These are phyloP conservation scores for Mellivora capensis DNA, from an alignment of 2,113 vertebrate species.

Conservation along the genomic window DNA sequence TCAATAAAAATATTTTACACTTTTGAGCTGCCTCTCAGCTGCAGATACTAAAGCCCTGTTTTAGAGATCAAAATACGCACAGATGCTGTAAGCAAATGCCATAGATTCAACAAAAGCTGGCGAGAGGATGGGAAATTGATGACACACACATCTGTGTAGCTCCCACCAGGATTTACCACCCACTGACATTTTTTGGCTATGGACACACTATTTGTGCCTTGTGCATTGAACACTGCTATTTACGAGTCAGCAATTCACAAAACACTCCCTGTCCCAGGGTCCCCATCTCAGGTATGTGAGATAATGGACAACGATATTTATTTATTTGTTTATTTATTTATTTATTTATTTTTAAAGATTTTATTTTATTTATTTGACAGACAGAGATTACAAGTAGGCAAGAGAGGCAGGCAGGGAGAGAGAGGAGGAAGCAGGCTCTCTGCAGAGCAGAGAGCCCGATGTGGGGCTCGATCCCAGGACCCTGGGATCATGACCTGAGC, in stretches of 20 bases:
- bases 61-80: conserved; percentile 46
- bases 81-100: conserved; percentile 30
- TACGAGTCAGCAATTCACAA: neutral
- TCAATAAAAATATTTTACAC: conserved; percentile 42
- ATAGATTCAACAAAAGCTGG: conserved; percentile 11
- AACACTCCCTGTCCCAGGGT: neutral
- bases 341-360: no score
- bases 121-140: neutral
- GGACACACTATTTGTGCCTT: neutral
- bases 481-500: no score
- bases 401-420: no score
- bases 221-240: neutral
- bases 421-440: no score
- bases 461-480: no score
- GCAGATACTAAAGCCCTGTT: neutral
- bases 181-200: neutral
- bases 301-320: neutral
- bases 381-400: no score
- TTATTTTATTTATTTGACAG: no score
- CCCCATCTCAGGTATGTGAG: neutral
- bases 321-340: no score
- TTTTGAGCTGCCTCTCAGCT: neutral
- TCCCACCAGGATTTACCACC: neutral
- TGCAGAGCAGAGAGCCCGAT: no score
- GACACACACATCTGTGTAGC: neutral